Conservation (phyloP, 2,113 vertebrate species). For the Gambusia affinis region DNA sequence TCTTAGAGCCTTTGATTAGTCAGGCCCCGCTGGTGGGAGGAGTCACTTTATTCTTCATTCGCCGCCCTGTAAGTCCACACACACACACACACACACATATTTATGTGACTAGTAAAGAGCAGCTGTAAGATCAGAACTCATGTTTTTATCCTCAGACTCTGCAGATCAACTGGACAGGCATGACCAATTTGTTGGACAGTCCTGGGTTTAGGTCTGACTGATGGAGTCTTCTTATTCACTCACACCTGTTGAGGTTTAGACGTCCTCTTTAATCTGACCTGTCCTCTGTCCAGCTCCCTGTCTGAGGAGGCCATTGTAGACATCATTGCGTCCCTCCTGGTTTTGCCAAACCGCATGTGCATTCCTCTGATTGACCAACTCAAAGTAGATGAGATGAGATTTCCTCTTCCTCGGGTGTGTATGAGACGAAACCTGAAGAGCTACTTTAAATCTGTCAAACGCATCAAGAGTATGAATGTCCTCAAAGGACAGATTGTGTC, state of each 20-base stretch:
- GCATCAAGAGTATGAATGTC: too few species aligned
- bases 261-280: slow-evolving; percentile 1
- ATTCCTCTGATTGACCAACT: slow-evolving; percentile 91
- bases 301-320: slow-evolving; percentile 89
- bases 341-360: slow-evolving; percentile 94
- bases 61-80: slow-evolving; percentile 87
- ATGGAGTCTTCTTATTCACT: background rate
- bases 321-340: slow-evolving; percentile 89
- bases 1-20: slow-evolving; percentile 90
- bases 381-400: slow-evolving; percentile 88
- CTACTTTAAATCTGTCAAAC: background rate
- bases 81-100: background rate
- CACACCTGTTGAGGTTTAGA: background rate
- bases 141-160: slow-evolving; percentile 69
- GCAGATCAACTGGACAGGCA: slow-evolving; percentile 93
- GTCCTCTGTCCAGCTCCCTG: slow-evolving; percentile 78
- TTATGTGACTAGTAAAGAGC: background rate
- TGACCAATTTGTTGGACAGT: slow-evolving; percentile 91
- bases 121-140: background rate
- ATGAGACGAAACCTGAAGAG: background rate
- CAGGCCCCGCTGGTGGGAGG: slow-evolving; percentile 91
- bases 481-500: too few species aligned
- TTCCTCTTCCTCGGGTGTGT: slow-evolving; percentile 91
- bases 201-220: slow-evolving; percentile 88
- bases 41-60: slow-evolving; percentile 93